Conservation (phyloP, 2,797 vertebrate genomes). For the Malacoraja senta region DNA sequence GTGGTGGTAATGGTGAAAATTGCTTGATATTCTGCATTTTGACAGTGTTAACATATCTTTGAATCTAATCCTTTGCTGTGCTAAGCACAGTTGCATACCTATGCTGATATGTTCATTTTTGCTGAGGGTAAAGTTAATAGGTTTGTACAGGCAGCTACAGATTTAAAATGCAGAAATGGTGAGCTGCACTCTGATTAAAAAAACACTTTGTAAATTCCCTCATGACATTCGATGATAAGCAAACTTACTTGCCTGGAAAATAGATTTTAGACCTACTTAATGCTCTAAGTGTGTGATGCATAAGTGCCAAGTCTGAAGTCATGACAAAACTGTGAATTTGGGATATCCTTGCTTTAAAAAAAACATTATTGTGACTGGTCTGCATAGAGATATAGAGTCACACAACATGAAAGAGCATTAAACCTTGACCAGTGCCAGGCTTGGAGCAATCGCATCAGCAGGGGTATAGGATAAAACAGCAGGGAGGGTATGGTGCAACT, state of each 20-base stretch:
- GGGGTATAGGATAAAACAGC: too few species aligned
- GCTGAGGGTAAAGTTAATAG: constrained; percentile 28
- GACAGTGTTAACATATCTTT: constrained; percentile 18
- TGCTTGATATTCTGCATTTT: constrained; percentile 5
- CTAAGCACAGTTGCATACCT: constrained; percentile 13
- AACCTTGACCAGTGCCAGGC: too few species aligned
- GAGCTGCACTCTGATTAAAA: constrained; percentile 13
- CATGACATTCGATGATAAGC: constrained; percentile 3
- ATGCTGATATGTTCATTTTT: background rate
- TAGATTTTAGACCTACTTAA: too few species aligned
- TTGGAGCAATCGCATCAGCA: too few species aligned
- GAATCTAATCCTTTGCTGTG: background rate
- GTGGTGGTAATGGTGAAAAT: background rate
- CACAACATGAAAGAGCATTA: too few species aligned
- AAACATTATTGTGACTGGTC: too few species aligned
- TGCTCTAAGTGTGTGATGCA: too few species aligned
- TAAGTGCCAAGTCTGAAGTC: too few species aligned
- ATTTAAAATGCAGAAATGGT: constrained; percentile 33
- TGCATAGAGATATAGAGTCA: too few species aligned
- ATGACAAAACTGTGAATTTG: too few species aligned
- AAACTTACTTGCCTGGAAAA: background rate
- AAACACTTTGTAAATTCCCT: constrained; percentile 18
- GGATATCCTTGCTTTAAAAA: too few species aligned
- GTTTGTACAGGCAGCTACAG: background rate
- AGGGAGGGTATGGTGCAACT: too few species aligned